Evolutionary conservation across 64 coral and sea anemone species (phyloP).

Genomic region (Stichodactyla mertensii): DNA sequence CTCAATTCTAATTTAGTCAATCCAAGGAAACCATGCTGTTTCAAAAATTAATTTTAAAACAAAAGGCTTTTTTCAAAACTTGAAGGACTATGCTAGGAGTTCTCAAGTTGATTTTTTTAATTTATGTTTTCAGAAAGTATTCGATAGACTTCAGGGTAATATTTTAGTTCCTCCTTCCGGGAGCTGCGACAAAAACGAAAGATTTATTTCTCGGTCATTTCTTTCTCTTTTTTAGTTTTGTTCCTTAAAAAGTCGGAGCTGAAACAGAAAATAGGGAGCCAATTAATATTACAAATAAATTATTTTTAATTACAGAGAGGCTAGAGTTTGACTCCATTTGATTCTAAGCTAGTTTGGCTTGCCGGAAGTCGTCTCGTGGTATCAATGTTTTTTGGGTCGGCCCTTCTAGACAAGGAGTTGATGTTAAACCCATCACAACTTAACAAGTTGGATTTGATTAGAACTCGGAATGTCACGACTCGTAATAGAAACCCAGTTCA

Average conservation of each 20-base stretch:
- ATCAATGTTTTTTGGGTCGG: too few species aligned
- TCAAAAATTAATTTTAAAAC: neutral
- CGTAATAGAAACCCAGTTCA: neutral
- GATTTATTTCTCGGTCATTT: too few species aligned
- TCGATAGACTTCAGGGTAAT: too few species aligned
- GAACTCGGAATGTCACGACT: neutral
- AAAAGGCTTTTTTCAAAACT: neutral
- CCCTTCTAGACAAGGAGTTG: neutral
- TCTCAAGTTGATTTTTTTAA: too few species aligned
- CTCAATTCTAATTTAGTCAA: too few species aligned
- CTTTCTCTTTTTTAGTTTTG: too few species aligned
- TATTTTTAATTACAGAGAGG: neutral
- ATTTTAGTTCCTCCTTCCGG: too few species aligned
- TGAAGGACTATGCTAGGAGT: too few species aligned
- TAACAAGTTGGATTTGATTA: neutral
- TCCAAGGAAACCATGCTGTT: neutral
- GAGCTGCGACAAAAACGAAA: too few species aligned
- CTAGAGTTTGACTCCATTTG: neutral
- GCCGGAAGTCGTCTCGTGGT: too few species aligned
- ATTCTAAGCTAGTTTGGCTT: too few species aligned
- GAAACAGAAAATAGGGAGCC: neutral
- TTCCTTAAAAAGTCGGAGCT: neutral
- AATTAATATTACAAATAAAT: neutral
- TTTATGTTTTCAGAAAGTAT: too few species aligned
- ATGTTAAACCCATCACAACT: neutral